Evolutionary conservation across 1,140 invertebrate species (phyloP).

Genomic region (Goniozus legneri): DNA sequence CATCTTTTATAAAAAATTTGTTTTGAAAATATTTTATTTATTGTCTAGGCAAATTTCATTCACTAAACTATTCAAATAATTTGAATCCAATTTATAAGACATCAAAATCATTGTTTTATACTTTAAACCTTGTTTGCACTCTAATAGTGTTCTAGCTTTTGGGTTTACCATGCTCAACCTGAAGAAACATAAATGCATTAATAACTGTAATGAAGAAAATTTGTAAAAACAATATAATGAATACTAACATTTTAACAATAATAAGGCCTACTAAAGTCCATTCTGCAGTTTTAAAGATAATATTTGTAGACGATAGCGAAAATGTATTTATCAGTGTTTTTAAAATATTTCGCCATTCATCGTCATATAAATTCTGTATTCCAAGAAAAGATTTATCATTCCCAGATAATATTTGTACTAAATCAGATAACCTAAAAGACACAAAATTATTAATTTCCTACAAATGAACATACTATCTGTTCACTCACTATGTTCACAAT

Average conservation of each 20-base stretch:
- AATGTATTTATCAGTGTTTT: constrained; percentile 49
- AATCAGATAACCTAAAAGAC: constrained; percentile 44
- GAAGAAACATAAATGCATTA: constrained; percentile 17
- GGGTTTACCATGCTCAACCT: constrained; percentile 47
- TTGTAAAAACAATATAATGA: constrained; percentile 9
- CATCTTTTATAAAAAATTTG: neutral
- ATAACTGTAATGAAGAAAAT: no score
- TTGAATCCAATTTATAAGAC: constrained; percentile 47
- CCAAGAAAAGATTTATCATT: constrained; percentile 13
- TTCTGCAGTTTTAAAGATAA: constrained; percentile 50
- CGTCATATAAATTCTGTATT: constrained; percentile 21
- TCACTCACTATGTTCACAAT: neutral
- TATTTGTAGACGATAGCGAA: constrained; percentile 47
- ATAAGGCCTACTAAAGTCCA: constrained; percentile 51
- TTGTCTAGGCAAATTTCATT: constrained; percentile 7
- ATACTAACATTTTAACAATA: constrained; percentile 51
- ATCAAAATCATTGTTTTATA: constrained; percentile 49
- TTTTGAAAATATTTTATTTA: neutral
- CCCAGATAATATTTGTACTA: constrained; percentile 35
- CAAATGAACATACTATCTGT: neutral
- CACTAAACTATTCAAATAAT: constrained; percentile 46
- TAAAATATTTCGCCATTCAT: constrained; percentile 26
- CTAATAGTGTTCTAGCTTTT: constrained; percentile 33
- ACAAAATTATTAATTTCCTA: constrained; percentile 1
- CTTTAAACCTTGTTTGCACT: constrained; percentile 37